A percentile compares a stretch with the other conserved stretches of the same genome.
phyloP scores from a whole-genome alignment of 2,797 vertebrate genomes.

The Pygocentrus nattereri region DNA sequence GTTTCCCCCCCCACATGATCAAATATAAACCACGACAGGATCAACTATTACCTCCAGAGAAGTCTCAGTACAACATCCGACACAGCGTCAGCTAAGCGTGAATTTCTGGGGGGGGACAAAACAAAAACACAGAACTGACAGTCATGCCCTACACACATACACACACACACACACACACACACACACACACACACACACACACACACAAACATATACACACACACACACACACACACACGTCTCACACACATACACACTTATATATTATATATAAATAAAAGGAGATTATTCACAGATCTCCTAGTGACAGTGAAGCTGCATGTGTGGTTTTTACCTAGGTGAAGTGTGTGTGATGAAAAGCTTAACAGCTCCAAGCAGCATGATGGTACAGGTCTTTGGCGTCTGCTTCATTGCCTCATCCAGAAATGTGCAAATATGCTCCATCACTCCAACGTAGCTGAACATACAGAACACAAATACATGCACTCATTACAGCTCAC shows the following conservation, averaged over 20 bases:
- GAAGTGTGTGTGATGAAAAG: slow-evolving; percentile 76
- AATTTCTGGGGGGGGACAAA: not conserved
- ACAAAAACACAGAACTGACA: not conserved
- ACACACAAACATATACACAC: not conserved
- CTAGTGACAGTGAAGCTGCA: not conserved
- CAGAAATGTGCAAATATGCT: slow-evolving; percentile 77
- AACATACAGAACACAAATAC: not conserved
- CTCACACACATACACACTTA: not conserved
- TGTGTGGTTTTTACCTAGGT: slow-evolving; percentile 64
- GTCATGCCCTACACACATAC: not conserved
- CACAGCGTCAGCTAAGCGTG: not conserved
- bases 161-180: not conserved
- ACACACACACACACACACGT: not conserved
- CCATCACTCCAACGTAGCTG: slow-evolving; percentile 80
- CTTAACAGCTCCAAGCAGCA: slow-evolving; percentile 82
- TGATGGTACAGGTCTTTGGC: slow-evolving; percentile 78
- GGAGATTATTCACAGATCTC: not conserved
- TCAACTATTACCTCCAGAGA: slow-evolving; percentile 35
- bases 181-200: not conserved
- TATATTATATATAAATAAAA: too few species aligned
- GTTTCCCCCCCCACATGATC: too few species aligned
- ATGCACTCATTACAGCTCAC: too few species aligned
- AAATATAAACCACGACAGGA: not conserved
- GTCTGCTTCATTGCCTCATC: slow-evolving; percentile 74
- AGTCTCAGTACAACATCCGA: not conserved